Base-by-base conservation (phyloP, 2,113 vertebrate genomes). In the Myanophis thanlyinensis region DNA sequence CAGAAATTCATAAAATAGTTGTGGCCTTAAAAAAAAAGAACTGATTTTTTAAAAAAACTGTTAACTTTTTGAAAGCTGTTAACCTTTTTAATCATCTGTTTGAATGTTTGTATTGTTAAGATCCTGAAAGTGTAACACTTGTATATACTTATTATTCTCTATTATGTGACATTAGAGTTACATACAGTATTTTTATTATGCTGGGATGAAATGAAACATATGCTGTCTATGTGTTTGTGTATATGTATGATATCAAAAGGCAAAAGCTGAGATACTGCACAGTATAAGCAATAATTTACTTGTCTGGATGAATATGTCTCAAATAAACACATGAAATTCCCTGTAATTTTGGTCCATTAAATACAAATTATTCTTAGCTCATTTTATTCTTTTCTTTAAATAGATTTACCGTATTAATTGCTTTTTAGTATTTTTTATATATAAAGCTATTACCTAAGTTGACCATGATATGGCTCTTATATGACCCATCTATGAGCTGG, bases 321-420 rank as follows among this genome's bases (percentile, higher is more conserved):
- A 80, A 44, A 80, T 44, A 80, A 80, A 23, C 35, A 89, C 15
- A 30, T 94, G 84, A 48, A 88, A 46, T 54, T 95, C 94, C 80
- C 90, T 18, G 86, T 96, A 93, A 67, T 87, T 1, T 91, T 93
- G 92, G 3, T 89, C 44, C 93, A 5, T 93, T 94, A 87, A 92
- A 92, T 85, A 54, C 2, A 88, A 91, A 93, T 18, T 93, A 84
- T 85, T 59, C 73, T 91, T 93, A 15, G 95, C 91, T 30, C 90
- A 87, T 92, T n/a, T 44, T 95, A 94, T 51, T 93, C 91, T 92
- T 15, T 10, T 90, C 5, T 90, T 95, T 30, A 84, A 44, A 49
- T 13, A 44, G 59, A 92, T 96, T 87, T 92, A 44, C 40, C 91
- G 56, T 56, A 0, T 91, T 86, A 53, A 20, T 35, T 67, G 47